Conservation (phyloP, 2,888 invertebrate genomes). For the Dynastes grantii region DNA sequence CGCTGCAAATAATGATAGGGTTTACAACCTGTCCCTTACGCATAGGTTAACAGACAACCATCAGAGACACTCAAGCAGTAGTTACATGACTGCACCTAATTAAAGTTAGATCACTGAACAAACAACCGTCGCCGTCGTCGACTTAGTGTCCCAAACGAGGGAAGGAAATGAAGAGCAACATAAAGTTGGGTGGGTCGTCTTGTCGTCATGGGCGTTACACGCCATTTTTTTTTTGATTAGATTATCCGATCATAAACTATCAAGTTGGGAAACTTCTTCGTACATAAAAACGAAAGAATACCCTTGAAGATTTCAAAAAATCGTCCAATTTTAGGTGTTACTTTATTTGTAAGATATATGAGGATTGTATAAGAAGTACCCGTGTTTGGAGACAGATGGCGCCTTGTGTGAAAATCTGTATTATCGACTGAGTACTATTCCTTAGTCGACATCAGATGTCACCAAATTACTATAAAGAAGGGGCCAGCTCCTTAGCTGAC, state of each 20-base stretch:
- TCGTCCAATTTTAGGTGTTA: too few relatives aligned
- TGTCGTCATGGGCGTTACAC: not conserved
- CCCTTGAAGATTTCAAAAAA: too few relatives aligned
- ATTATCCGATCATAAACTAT: not conserved
- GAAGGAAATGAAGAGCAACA: constrained; percentile 10
- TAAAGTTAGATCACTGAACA: constrained; percentile 31
- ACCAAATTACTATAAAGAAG: too few relatives aligned
- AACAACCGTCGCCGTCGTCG: constrained; percentile 19
- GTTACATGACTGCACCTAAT: constrained; percentile 23
- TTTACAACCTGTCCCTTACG: too few relatives aligned
- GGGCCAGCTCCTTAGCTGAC: too few relatives aligned
- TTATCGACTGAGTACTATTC: too few relatives aligned
- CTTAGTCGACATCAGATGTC: too few relatives aligned
- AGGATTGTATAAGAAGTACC: too few relatives aligned
- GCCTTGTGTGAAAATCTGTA: too few relatives aligned
- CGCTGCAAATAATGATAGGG: not conserved
- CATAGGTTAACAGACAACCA: not conserved
- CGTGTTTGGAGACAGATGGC: too few relatives aligned
- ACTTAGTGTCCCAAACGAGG: constrained; percentile 4
- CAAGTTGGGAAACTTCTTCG: not conserved
- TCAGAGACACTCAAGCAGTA: not conserved
- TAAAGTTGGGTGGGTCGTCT: constrained; percentile 10
- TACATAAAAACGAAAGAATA: too few relatives aligned
- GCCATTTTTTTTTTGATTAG: not conserved
- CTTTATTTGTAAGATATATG: too few relatives aligned